phyloP scores from a whole-genome alignment of 2,113 vertebrate species.

The Oreochromis spilurus region DNA sequence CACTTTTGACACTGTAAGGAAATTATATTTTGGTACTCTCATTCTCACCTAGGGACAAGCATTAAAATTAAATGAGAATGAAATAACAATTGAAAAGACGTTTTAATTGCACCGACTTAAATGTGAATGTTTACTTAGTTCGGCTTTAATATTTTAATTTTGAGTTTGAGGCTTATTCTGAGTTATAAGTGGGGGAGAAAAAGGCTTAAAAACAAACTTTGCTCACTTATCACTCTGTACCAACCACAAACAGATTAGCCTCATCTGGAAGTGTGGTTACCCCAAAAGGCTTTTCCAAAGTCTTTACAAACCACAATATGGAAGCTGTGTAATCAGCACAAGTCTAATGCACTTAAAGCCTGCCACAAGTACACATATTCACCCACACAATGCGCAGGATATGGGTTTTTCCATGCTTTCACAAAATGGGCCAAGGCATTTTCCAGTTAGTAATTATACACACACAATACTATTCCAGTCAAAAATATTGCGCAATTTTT shows the following conservation, averaged over 20 bases:
- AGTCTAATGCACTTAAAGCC: slow-evolving; percentile 70
- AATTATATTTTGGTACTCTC: slow-evolving; percentile 35
- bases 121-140: not conserved
- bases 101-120: not conserved
- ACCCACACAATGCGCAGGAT: slow-evolving; percentile 78
- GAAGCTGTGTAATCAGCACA: slow-evolving; percentile 76
- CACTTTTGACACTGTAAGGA: slow-evolving; percentile 39
- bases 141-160: not conserved
- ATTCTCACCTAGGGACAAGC: not conserved
- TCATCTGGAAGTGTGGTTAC: slow-evolving; percentile 54
- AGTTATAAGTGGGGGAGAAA: slow-evolving; percentile 8
- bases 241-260: slow-evolving; percentile 61
- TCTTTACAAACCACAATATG: slow-evolving; percentile 74
- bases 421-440: slow-evolving; percentile 78
- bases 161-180: slow-evolving; percentile 13
- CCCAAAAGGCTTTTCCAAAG: slow-evolving; percentile 68
- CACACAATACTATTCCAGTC: slow-evolving; percentile 32
- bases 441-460: slow-evolving; percentile 77
- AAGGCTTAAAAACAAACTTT: slow-evolving; percentile 17
- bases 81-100: not conserved
- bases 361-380: slow-evolving; percentile 70
- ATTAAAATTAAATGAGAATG: not conserved
- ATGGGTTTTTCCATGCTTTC: slow-evolving; percentile 85
- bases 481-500: slow-evolving; percentile 11
- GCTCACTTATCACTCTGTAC: slow-evolving; percentile 52